A percentile compares a stretch with the other conserved stretches of the same genome.
phyloP scores from a whole-genome alignment of 2,113 vertebrate species.

The Irena cyanogastra region DNA sequence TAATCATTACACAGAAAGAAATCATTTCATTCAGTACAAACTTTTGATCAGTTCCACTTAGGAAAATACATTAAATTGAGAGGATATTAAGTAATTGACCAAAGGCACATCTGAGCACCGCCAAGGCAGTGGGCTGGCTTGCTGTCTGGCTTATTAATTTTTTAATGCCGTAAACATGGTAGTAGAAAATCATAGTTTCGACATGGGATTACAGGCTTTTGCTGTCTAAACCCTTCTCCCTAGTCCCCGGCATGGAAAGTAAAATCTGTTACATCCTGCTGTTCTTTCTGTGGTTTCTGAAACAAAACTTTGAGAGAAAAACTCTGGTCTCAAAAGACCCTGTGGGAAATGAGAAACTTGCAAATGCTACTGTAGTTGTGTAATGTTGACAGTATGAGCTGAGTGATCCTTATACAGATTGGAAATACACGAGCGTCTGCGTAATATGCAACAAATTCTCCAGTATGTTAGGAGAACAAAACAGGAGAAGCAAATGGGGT shows the following conservation, averaged over 20 bases:
- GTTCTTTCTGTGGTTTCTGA: slow-evolving; percentile 74
- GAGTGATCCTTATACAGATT: slow-evolving; percentile 58
- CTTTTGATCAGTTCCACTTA: slow-evolving; percentile 10
- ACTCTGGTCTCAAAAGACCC: slow-evolving; percentile 60
- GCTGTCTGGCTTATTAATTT: slow-evolving; percentile 22
- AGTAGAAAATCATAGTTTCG: slow-evolving; percentile 33
- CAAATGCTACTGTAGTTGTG: slow-evolving; percentile 67
- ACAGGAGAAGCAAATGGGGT: background rate
- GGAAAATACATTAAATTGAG: background rate
- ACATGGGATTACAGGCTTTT: slow-evolving; percentile 34
- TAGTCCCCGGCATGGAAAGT: slow-evolving; percentile 31
- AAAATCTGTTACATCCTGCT: slow-evolving; percentile 68
- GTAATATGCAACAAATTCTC: background rate
- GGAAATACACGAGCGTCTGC: slow-evolving; percentile 1
- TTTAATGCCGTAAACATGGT: slow-evolving; percentile 11
- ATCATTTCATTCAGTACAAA: background rate
- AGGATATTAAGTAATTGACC: slow-evolving; percentile 25
- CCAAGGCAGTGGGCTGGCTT: slow-evolving; percentile 41
- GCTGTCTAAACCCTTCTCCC: slow-evolving; percentile 29
- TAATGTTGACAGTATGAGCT: slow-evolving; percentile 65
- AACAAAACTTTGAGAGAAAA: slow-evolving; percentile 70
- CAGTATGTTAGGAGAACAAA: background rate
- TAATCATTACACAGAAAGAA: background rate
- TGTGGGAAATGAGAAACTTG: slow-evolving; percentile 70
- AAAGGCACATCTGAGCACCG: background rate